Base-by-base conservation (phyloP, 2,797 vertebrate genomes). In the Cynopterus sphinx region DNA sequence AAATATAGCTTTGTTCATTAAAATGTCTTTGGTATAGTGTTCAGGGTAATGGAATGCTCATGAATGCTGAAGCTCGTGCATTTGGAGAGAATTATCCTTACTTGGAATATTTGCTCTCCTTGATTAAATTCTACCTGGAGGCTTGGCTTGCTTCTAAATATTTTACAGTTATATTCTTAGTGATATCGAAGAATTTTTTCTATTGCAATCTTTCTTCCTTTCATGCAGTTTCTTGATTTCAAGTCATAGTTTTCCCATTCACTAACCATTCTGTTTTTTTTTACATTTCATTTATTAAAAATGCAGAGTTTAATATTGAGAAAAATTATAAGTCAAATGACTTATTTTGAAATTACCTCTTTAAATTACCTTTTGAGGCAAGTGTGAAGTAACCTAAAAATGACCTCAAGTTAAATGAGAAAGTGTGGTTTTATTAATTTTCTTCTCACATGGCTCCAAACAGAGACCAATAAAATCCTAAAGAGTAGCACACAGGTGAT, bases 401-500 rank as follows among this genome's bases (percentile, higher is more conserved):
- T 61, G 26, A 88, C 24, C 19, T 86, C 70, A 46, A 94, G 51
- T 86, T 95, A 82, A 93, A 90, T 57, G 21, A 77, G 95, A 91
- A 86, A 75, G 2, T 61, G n/a, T 36, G 31, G 33, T 78, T 93
- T 78, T 78, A 82, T 53, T 1, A 0, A 90, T 61, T 67, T 92
- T 51, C 6, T 82, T 91, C 63, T 92, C 71, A 86, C 15, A 81
- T 88, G 78, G 10, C 43, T 73, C 55, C 28, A 94, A 36, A 7
- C 22, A 75, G 87, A 95, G 16, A 94, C 33, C 24, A 94, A 94
- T 81, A 96, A 77, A 92, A 91, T 70, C 3, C n/a, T 75, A 41
- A 74, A 91, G n/a, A 94, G 51, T n/a, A 78, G 19, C 71, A 74
- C 39, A 95, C 5, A 91, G 51, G 92, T 97, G 17, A 91, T 87